These are phyloP conservation scores for Atlantisia rogersi DNA, from an alignment of 2,113 vertebrate species.

Conservation along the genomic window DNA sequence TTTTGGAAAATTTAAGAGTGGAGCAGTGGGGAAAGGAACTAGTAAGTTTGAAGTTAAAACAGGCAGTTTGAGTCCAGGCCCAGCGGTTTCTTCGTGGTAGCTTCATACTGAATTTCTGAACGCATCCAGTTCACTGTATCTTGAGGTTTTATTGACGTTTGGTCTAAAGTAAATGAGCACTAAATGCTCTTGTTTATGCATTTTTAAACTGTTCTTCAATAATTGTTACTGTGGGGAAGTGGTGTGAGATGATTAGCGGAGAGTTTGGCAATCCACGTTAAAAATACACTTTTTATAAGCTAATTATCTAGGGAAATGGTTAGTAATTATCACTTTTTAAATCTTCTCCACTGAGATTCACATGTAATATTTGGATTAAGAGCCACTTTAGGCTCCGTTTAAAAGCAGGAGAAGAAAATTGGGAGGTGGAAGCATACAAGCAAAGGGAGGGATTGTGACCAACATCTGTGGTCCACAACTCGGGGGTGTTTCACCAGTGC, in stretches of 20 bases:
- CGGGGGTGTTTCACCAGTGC: not conserved
- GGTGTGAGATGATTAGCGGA: constrained; percentile 55
- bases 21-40: accelerated
- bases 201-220: constrained; percentile 35
- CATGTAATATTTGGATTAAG: not conserved
- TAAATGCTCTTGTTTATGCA: constrained; percentile 5
- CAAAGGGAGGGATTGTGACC: not conserved
- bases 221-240: constrained; percentile 34
- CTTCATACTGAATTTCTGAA: not conserved
- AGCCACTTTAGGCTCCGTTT: not conserved
- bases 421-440: not conserved
- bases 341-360: not conserved
- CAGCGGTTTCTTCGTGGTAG: not conserved
- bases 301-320: constrained; percentile 45
- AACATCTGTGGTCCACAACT: not conserved
- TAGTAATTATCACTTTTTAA: constrained; percentile 30
- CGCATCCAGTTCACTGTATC: not conserved
- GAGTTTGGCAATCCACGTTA: constrained; percentile 44
- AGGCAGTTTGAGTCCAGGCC: not conserved
- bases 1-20: not conserved
- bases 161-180: not conserved
- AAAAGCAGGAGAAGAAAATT: not conserved
- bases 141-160: constrained; percentile 15
- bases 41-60: not conserved
- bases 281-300: constrained; percentile 54